phyloP scores from a whole-genome alignment of 1,140 invertebrate genomes.

The Phthorimaea operculella region DNA sequence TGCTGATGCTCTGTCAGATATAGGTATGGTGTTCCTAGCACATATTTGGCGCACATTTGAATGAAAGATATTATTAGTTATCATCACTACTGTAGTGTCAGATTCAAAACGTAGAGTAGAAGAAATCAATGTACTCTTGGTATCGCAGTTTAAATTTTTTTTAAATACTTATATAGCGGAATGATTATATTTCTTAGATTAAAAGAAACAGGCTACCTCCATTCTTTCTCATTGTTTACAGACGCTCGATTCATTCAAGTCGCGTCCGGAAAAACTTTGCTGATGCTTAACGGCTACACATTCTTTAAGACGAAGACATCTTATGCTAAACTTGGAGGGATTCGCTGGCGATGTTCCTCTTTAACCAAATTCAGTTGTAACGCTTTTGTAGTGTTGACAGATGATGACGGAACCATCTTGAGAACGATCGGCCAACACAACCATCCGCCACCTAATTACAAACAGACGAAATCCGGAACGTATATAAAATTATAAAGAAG shows the following conservation, averaged over 20 bases:
- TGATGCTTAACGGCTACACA: conserved; percentile 28
- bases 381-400: conserved; percentile 21
- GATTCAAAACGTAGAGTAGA: too few species aligned
- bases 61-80: too few species aligned
- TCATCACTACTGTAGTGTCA: too few species aligned
- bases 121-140: too few species aligned
- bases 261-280: conserved; percentile 34
- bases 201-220: too few species aligned
- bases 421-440: conserved; percentile 9
- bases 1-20: too few species aligned
- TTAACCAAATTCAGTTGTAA: conserved; percentile 21
- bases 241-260: conserved; percentile 20
- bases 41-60: too few species aligned
- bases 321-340: conserved; percentile 20
- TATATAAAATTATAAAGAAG: conserved; percentile 4
- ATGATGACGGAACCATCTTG: conserved; percentile 14
- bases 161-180: too few species aligned
- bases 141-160: too few species aligned
- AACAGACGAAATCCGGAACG: neutral
- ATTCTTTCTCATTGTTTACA: conserved; percentile 6
- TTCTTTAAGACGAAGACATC: too few species aligned
- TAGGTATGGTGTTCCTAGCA: too few species aligned
- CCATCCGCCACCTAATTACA: conserved; percentile 7
- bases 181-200: too few species aligned
- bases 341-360: conserved; percentile 27